Percentiles rank a stretch among this genome's conserved stretches.
These are phyloP conservation scores for Meriones unguiculatus DNA, from an alignment of 2,113 vertebrate genomes.

Conservation along the genomic window DNA sequence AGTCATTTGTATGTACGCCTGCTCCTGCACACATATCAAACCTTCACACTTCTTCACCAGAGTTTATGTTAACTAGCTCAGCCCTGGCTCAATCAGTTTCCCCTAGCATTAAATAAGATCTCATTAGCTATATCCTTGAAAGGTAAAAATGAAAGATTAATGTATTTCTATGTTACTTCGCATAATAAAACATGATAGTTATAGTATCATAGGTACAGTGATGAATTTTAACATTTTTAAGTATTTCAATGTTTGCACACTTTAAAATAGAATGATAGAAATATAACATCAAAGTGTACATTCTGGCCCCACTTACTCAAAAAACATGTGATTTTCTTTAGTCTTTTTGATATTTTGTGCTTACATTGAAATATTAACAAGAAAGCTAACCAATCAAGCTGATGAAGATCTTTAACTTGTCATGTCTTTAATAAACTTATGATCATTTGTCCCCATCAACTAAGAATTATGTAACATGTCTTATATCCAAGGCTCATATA, in stretches of 20 bases:
- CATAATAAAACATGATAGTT: background rate
- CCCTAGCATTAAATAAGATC: background rate
- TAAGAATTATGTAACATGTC: constrained; percentile 60
- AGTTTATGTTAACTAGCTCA: background rate
- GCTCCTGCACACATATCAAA: background rate
- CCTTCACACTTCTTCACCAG: background rate
- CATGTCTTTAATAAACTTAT: constrained; percentile 3
- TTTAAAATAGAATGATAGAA: background rate
- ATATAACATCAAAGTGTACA: background rate
- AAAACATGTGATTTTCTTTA: background rate
- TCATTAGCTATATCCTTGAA: background rate
- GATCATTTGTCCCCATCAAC: constrained; percentile 28
- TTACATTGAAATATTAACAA: constrained; percentile 36
- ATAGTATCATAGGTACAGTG: background rate
- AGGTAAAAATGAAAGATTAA: background rate
- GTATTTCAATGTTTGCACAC: constrained; percentile 8
- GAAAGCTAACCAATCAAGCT: constrained; percentile 26
- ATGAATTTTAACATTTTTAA: background rate
- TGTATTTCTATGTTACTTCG: background rate
- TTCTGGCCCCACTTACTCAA: background rate
- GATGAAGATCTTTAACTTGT: constrained; percentile 28
- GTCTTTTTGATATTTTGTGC: constrained; percentile 6
- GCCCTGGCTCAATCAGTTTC: background rate
- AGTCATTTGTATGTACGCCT: rapidly evolving
- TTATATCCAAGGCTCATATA: background rate